These are phyloP conservation scores for Eulemur mongoz DNA, from an alignment of 2,797 vertebrate species.

Conservation along the genomic window DNA sequence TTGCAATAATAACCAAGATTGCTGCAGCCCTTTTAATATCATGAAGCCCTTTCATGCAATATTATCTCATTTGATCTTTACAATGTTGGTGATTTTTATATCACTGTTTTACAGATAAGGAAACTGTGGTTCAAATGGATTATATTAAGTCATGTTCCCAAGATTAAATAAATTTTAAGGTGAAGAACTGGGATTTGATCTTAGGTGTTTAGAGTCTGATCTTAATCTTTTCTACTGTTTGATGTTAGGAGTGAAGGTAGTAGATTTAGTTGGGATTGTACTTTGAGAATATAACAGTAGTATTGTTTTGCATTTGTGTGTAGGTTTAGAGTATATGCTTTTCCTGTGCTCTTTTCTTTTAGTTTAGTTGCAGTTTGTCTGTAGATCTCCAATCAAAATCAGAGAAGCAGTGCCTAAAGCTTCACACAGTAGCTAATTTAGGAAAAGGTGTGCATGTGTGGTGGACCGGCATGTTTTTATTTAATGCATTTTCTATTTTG, in stretches of 20 bases:
- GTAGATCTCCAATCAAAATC: background rate
- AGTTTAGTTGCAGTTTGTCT: slow-evolving; percentile 9
- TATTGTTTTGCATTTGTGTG: background rate
- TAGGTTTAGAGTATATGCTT: background rate
- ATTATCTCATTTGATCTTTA: background rate
- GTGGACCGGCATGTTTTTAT: background rate
- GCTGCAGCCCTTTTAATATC: background rate
- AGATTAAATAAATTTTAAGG: slow-evolving; percentile 11
- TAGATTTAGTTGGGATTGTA: background rate
- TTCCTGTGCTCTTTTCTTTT: background rate
- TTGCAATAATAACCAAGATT: background rate
- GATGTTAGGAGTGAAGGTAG: background rate
- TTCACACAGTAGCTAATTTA: slow-evolving; percentile 48
- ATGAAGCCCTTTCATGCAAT: background rate
- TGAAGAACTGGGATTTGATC: background rate
- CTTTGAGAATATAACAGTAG: too few species aligned
- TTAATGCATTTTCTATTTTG: slow-evolving; percentile 53
- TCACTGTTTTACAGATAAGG: background rate
- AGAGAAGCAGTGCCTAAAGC: background rate
- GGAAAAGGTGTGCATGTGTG: background rate
- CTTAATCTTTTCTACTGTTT: background rate
- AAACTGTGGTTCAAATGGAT: background rate
- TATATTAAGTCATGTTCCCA: background rate
- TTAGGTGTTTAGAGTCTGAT: background rate
- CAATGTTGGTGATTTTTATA: background rate